phyloP scores from a whole-genome alignment of 2,888 invertebrate species.

The Drosophila diplacantha region DNA sequence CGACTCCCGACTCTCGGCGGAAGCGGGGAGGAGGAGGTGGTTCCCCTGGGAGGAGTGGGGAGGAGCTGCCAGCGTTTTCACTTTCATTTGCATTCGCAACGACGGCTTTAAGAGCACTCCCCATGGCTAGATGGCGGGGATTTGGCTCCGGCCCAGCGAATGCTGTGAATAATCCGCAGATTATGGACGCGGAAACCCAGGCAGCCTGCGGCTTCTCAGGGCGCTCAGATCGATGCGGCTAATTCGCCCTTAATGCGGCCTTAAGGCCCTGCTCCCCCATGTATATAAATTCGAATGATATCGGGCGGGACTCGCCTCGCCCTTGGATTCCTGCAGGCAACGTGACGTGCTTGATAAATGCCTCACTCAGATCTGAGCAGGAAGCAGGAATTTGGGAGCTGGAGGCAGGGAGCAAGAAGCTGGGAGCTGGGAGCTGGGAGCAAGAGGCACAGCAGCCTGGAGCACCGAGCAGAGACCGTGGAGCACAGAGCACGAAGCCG shows the following conservation, averaged over 20 bases:
- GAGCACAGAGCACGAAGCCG: too few relatives aligned
- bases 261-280: background rate
- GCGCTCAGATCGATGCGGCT: constrained; percentile 24
- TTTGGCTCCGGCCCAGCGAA: background rate
- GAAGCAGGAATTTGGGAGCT: background rate
- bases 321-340: constrained; percentile 4
- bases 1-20: background rate
- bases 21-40: background rate
- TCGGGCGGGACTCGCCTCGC: background rate
- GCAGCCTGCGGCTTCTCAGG: constrained; percentile 14
- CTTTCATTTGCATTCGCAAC: constrained; percentile 43
- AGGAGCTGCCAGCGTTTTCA: constrained; percentile 8
- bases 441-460: background rate
- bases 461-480: background rate
- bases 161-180: constrained; percentile 31
- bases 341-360: constrained; percentile 27
- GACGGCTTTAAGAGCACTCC: constrained; percentile 29
- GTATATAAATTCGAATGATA: constrained; percentile 6
- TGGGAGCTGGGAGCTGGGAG: background rate
- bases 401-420: background rate
- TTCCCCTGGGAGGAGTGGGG: background rate
- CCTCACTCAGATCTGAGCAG: background rate
- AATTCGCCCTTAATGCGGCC: constrained; percentile 23
- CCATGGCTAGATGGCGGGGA: constrained; percentile 19
- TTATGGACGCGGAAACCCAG: constrained; percentile 6